phyloP scores from a whole-genome alignment of 2,888 invertebrate species.

The Caenorhabditis wallacei region DNA sequence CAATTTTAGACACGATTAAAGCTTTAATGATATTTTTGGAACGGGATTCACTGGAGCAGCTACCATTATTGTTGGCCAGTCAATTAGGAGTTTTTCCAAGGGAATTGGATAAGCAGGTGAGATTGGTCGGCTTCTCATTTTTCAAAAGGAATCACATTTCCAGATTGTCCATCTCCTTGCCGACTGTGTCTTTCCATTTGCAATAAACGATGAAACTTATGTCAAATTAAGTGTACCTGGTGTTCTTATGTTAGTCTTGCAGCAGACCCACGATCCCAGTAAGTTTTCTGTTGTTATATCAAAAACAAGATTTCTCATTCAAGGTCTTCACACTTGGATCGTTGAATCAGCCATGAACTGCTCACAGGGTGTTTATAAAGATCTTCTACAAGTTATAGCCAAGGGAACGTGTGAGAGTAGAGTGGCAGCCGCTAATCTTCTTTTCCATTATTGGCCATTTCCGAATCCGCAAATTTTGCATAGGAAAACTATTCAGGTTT shows the following conservation, averaged over 20 bases:
- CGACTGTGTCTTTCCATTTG: constrained; percentile 96
- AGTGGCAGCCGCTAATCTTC: constrained; percentile 95
- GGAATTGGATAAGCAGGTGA: constrained; percentile 90
- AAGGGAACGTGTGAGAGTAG: constrained; percentile 94
- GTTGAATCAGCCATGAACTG: constrained; percentile 96
- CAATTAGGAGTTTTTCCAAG: constrained; percentile 94
- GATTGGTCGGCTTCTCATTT: background rate
- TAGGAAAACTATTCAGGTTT: constrained; percentile 91
- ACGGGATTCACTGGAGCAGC: constrained; percentile 94
- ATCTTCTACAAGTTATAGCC: constrained; percentile 71
- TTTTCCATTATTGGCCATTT: constrained; percentile 99
- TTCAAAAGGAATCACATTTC: background rate
- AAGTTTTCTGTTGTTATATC: constrained; percentile 77
- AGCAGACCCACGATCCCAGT: constrained; percentile 95
- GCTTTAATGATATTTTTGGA: constrained; percentile 97
- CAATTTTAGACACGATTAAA: constrained; percentile 93
- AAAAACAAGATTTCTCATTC: too few species aligned
- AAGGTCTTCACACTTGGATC: constrained; percentile 96
- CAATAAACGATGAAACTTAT: constrained; percentile 86
- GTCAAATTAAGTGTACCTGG: constrained; percentile 84
- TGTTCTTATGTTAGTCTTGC: constrained; percentile 97
- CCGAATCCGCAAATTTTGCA: constrained; percentile 95
- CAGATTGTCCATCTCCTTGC: constrained; percentile 92
- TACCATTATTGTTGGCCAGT: constrained; percentile 95
- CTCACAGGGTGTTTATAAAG: constrained; percentile 90